These are phyloP conservation scores for Sarcophilus harrisii DNA, from an alignment of 2,797 vertebrate species.

Conservation along the genomic window DNA sequence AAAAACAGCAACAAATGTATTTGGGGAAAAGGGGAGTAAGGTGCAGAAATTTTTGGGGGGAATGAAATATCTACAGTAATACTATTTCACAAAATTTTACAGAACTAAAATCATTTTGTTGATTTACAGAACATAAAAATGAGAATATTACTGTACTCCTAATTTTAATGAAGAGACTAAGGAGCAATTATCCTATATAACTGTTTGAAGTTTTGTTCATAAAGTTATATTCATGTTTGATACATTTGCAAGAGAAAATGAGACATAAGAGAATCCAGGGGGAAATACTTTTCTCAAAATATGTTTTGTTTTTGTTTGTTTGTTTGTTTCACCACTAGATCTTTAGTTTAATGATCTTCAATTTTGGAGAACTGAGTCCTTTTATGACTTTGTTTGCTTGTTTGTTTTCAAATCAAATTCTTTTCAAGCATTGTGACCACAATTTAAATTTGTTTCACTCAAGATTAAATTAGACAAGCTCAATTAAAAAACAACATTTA, in stretches of 20 bases:
- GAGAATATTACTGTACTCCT: background rate
- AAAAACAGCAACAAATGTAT: background rate
- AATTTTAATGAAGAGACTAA: background rate
- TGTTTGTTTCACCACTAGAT: background rate
- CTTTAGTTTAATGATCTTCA: background rate
- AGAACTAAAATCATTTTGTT: background rate
- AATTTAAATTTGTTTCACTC: slow-evolving; percentile 2
- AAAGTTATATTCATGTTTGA: background rate
- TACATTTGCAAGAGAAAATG: background rate
- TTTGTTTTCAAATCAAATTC: background rate
- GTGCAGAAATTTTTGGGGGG: rapidly evolving
- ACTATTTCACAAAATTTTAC: background rate
- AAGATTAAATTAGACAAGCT: background rate
- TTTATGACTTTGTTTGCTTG: background rate
- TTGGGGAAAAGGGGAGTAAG: background rate
- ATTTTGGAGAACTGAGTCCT: slow-evolving; percentile 3
- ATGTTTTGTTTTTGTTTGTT: background rate
- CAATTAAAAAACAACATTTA: background rate
- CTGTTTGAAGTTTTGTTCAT: background rate
- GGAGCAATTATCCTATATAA: background rate
- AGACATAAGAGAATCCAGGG: background rate
- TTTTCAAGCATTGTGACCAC: background rate
- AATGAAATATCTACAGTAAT: background rate
- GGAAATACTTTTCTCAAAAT: background rate
- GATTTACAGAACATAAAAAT: background rate